Percentiles rank a stretch among this genome's conserved stretches.
phyloP scores from a whole-genome alignment of 1,140 invertebrate species.

The Nylanderia fulva region DNA sequence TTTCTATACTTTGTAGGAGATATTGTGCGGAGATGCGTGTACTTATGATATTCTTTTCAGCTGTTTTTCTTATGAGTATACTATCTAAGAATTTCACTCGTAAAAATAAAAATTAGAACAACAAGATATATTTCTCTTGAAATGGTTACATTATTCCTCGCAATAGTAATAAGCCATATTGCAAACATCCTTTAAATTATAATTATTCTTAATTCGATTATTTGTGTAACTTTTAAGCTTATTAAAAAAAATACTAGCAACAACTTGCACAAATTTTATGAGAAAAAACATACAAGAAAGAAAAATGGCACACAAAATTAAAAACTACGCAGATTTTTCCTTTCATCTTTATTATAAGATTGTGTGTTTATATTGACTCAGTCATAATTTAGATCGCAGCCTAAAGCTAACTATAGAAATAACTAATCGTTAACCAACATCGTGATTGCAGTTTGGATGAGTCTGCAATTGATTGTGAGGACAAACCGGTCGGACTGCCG shows the following conservation, averaged over 20 bases:
- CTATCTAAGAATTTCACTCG: not conserved
- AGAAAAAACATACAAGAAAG: not conserved
- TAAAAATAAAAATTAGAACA: not conserved
- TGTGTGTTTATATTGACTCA: not conserved
- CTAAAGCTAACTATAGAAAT: slow-evolving; percentile 41
- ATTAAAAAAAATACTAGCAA: not conserved
- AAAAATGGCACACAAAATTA: not conserved
- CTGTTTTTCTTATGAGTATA: not conserved
- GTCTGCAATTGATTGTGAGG: slow-evolving; percentile 38
- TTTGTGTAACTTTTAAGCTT: not conserved
- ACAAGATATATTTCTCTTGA: too few relatives aligned
- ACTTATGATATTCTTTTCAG: slow-evolving; percentile 25
- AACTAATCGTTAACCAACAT: slow-evolving; percentile 42
- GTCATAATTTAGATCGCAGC: not conserved
- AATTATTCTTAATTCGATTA: not conserved
- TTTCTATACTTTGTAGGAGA: slow-evolving; percentile 44
- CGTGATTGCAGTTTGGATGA: slow-evolving; percentile 40
- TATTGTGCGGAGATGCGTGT: slow-evolving; percentile 26
- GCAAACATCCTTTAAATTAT: not conserved
- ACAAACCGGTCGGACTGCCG: slow-evolving; percentile 42
- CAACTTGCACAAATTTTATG: not conserved
- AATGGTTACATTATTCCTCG: not conserved
- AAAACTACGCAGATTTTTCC: not conserved
- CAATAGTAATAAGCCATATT: not conserved
- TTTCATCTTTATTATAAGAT: too few relatives aligned